phyloP scores from a whole-genome alignment of 2,888 invertebrate genomes.

The Polia nebulosa region DNA sequence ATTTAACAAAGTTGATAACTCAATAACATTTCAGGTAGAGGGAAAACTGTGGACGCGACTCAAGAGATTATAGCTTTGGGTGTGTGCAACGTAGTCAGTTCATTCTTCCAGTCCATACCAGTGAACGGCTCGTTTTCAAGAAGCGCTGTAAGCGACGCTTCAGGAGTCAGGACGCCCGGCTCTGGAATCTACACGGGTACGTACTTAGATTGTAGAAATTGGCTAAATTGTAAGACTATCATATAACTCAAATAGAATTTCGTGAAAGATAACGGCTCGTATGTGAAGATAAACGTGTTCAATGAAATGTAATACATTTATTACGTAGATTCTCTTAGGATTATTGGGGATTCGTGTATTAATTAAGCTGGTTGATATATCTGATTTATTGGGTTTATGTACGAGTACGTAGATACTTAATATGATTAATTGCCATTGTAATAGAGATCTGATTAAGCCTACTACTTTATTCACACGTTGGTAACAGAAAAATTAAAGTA shows the following conservation, averaged over 20 bases:
- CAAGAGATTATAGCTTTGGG: constrained; percentile 96
- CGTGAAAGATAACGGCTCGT: constrained; percentile 21
- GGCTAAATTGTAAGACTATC: constrained; percentile 26
- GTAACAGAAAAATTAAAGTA: neutral
- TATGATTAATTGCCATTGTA: constrained; percentile 20
- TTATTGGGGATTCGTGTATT: constrained; percentile 42
- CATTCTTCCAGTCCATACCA: constrained; percentile 95
- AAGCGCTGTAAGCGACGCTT: constrained; percentile 95
- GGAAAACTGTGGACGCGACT: constrained; percentile 94
- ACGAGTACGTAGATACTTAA: neutral
- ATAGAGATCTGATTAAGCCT: constrained; percentile 19
- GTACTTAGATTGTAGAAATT: constrained; percentile 44
- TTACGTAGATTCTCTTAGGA: constrained; percentile 32
- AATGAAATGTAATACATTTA: constrained; percentile 39
- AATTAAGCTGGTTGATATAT: constrained; percentile 44
- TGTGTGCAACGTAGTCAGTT: constrained; percentile 93
- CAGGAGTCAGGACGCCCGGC: constrained; percentile 94
- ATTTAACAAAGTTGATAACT: constrained; percentile 72
- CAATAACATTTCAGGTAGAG: constrained; percentile 89
- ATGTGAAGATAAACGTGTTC: constrained; percentile 31
- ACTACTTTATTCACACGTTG: neutral
- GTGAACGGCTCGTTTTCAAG: constrained; percentile 94
- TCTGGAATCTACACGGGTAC: constrained; percentile 94
- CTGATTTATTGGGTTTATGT: constrained; percentile 37
- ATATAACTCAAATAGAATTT: constrained; percentile 30